A percentile compares a stretch with the other conserved stretches of the same genome.
phyloP scores from a whole-genome alignment of 1,140 invertebrate genomes.

The Meteorus sp. region DNA sequence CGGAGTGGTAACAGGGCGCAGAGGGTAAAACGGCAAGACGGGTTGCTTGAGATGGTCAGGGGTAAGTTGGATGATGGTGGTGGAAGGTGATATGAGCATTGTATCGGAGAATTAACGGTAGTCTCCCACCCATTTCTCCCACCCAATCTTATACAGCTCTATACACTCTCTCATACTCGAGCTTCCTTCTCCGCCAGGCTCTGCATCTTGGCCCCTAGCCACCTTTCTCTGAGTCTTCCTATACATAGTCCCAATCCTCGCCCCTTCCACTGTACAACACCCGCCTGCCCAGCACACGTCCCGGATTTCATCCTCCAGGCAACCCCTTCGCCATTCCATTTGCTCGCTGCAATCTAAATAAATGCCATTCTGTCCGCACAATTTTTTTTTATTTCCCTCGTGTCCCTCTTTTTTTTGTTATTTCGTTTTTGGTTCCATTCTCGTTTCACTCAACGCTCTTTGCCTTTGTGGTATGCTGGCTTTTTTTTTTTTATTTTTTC shows the following conservation, averaged over 20 bases:
- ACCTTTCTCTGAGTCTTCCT: conserved; percentile 34
- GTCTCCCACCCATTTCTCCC: conserved; percentile 34
- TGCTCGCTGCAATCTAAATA: conserved; percentile 10
- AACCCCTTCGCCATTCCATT: conserved; percentile 7
- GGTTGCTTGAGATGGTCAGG: conserved; percentile 40
- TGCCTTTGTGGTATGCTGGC: no score
- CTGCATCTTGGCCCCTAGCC: conserved; percentile 32
- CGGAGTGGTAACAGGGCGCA: conserved; percentile 29
- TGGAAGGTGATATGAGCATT: conserved; percentile 61
- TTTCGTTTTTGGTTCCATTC: conserved; percentile 29
- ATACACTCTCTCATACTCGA: neutral
- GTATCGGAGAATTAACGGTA: conserved; percentile 61
- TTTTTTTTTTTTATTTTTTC: no score
- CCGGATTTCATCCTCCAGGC: conserved; percentile 33
- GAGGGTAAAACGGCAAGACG: conserved; percentile 28
- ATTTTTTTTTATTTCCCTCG: conserved; percentile 8
- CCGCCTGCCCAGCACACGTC: conserved; percentile 45
- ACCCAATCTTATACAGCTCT: conserved; percentile 5
- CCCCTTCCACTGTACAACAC: conserved; percentile 26
- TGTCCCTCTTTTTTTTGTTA: conserved; percentile 26
- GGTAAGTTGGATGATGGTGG: conserved; percentile 43
- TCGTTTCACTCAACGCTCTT: no score
- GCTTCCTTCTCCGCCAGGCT: conserved; percentile 23
- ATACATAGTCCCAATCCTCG: conserved; percentile 9
- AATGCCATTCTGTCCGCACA: conserved; percentile 14